Conservation (phyloP, 1,140 invertebrate species). For the Apis mellifera region DNA sequence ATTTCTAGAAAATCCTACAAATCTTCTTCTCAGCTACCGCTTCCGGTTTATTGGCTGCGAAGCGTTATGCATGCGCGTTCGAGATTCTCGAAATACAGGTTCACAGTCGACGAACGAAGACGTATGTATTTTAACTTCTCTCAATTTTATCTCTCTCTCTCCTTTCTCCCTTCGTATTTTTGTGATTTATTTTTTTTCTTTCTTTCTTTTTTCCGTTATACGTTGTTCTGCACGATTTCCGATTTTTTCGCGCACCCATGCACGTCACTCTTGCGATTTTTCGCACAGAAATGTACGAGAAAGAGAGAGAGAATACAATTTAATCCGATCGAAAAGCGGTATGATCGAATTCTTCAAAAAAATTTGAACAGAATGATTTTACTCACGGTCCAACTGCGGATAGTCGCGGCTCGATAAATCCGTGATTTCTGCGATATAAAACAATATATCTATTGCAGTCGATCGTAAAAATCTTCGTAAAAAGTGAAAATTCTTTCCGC, state of each 20-base stretch:
- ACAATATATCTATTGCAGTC: background rate
- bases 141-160: background rate
- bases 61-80: constrained; percentile 45
- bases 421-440: constrained; percentile 7
- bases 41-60: constrained; percentile 44
- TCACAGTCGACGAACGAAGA: constrained; percentile 32
- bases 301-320: background rate
- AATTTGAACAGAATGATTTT: background rate
- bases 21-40: constrained; percentile 27
- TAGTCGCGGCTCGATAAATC: constrained; percentile 5
- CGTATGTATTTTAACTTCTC: constrained; percentile 21
- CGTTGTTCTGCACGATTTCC: background rate
- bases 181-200: background rate
- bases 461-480: too few relatives aligned
- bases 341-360: background rate
- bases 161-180: background rate
- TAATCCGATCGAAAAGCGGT: background rate
- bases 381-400: background rate
- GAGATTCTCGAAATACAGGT: constrained; percentile 52
- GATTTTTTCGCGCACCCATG: background rate
- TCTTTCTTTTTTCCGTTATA: background rate
- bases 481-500: too few relatives aligned
- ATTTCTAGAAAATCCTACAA: constrained; percentile 52
- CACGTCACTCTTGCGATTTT: constrained; percentile 32
- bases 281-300: background rate